Base-by-base conservation (phyloP, 1,140 invertebrate genomes). In the Caligus rogercresseyi region DNA sequence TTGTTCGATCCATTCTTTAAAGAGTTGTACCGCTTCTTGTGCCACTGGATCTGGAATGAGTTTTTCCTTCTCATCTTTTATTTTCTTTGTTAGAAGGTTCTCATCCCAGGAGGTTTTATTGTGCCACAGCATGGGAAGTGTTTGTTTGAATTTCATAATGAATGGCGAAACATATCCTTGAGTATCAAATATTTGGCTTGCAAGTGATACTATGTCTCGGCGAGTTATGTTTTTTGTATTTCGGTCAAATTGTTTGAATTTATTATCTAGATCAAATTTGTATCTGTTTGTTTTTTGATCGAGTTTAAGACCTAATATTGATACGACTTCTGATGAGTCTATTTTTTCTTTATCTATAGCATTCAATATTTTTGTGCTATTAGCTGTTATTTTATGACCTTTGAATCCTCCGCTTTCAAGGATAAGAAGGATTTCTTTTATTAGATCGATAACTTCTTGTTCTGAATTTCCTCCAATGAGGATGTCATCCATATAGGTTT, bases 261-360 rank as follows among this genome's bases (percentile, higher is more conserved):
- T 56, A 16, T 56, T 25, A 20, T 56, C 54, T 56, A 56, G 24
- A 3, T 56, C 54, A 18, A 56, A 56, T 20, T 56, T 56, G 20
- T 21, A 56, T 25, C 24, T 14, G 14, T 56, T 25, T 3, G 15
- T 56, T 56, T 56, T 18, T 13, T 3, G 54, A 56, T 56, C 15
- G 2, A n/a, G 54, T 2, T 13, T 56, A 13, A 56, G 24, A 3
- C 54, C 20, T 25, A 56, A 18, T 13, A 56, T 20, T 1, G 54
- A 56, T 25, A 20, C 24, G 4, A 25, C 24, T 14, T 20, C 11
- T 20, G 54, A 56, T 56, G 20, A 2, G 2, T 56, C 2, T 56
- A 56, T 23, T 20, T 14, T 56, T n/a, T 18, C 15, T 25, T 3
- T 20, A 16, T 56, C 54, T 4, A 56, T 3, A 14, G 11, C 3